Conservation (phyloP, 2,113 vertebrate genomes). For the Pygoscelis antarcticus region DNA sequence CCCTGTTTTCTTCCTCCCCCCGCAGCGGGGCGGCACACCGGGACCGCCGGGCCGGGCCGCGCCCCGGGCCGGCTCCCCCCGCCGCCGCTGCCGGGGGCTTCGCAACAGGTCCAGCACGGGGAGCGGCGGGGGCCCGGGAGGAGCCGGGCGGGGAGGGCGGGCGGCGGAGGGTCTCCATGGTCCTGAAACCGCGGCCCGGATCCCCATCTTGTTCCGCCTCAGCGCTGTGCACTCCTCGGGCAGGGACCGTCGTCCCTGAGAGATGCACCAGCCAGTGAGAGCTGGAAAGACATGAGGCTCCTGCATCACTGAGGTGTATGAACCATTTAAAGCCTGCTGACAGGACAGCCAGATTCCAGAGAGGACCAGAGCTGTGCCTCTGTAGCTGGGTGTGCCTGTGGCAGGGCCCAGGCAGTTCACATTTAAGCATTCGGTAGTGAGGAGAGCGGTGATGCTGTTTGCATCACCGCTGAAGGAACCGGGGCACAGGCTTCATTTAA, state of each 20-base stretch:
- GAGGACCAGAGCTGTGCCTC: not conserved
- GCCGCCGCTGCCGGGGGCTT: not conserved
- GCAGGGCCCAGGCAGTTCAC: not conserved
- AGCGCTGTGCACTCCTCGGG: accelerated
- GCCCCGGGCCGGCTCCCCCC: not conserved
- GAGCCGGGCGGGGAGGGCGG: not conserved
- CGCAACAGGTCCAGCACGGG: not conserved
- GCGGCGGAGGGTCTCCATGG: not conserved
- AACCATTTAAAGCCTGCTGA: not conserved
- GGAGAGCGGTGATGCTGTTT: not conserved
- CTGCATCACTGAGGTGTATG: not conserved
- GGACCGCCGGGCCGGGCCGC: not conserved
- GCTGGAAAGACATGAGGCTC: accelerated
- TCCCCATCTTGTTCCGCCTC: not conserved
- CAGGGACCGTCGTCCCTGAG: not conserved
- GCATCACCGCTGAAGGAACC: not conserved
- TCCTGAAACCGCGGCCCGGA: not conserved
- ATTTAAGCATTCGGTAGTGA: accelerated
- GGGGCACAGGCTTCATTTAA: not conserved
- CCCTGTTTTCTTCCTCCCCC: not conserved
- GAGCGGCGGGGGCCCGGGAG: not conserved
- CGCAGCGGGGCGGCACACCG: not conserved
- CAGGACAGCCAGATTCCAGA: not conserved
- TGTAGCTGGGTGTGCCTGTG: not conserved
- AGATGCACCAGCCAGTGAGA: accelerated